These are phyloP conservation scores for Synanthedon tipuliformis DNA, from an alignment of 2,888 invertebrate species.

Conservation along the genomic window DNA sequence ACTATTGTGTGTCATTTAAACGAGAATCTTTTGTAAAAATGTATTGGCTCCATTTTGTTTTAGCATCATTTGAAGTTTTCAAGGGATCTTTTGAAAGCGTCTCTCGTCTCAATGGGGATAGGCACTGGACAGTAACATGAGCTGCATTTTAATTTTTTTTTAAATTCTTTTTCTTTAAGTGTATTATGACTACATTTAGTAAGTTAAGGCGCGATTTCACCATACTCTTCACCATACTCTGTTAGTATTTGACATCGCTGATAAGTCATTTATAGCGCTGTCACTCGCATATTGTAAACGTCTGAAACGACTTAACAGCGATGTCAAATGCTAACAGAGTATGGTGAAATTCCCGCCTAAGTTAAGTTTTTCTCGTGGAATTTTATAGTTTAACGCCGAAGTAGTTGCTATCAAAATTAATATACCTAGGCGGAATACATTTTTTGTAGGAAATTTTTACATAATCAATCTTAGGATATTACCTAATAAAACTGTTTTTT, in stretches of 20 bases:
- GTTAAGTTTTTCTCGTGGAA: slow-evolving; percentile 37
- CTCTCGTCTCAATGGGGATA: slow-evolving; percentile 36
- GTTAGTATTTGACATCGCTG: too few relatives aligned
- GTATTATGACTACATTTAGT: slow-evolving; percentile 37
- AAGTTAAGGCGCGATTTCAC: too few relatives aligned
- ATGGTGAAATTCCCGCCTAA: too few relatives aligned
- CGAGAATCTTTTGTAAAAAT: slow-evolving; percentile 45
- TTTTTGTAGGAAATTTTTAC: too few relatives aligned
- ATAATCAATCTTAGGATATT: too few relatives aligned
- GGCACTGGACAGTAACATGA: slow-evolving; percentile 36
- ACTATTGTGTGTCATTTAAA: slow-evolving; percentile 49
- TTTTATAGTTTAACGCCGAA: slow-evolving; percentile 8
- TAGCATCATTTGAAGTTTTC: slow-evolving; percentile 27
- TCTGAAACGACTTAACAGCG: too few relatives aligned
- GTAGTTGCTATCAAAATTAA: too few relatives aligned
- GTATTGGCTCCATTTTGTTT: slow-evolving; percentile 38
- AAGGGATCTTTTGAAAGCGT: slow-evolving; percentile 36
- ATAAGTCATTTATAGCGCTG: too few relatives aligned
- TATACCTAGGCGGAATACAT: too few relatives aligned
- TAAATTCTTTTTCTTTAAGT: slow-evolving; percentile 15
- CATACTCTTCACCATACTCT: too few relatives aligned
- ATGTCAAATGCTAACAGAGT: too few relatives aligned
- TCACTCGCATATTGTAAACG: too few relatives aligned
- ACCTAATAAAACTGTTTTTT: neutral
- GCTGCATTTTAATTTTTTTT: slow-evolving; percentile 53